phyloP scores from a whole-genome alignment of 2,113 vertebrate species.

The Tonatia bakeri region DNA sequence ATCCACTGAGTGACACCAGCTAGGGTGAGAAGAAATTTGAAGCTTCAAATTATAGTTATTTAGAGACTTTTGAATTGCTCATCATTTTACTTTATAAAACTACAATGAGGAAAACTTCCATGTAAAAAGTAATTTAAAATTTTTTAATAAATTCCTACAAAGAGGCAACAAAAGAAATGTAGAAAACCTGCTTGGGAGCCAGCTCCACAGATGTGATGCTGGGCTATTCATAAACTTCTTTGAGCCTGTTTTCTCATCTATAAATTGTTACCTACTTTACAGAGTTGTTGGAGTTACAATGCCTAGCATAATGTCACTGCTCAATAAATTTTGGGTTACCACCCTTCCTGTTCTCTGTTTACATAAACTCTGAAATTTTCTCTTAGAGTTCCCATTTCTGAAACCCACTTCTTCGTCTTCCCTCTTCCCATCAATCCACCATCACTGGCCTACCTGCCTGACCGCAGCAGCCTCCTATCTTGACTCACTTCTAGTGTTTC shows the following conservation, averaged over 20 bases:
- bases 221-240: not conserved
- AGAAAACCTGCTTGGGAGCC: not conserved
- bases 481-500: not conserved
- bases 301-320: not conserved
- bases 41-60: conserved; percentile 61
- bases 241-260: not conserved
- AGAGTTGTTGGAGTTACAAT: not conserved
- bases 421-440: not conserved
- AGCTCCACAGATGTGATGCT: not conserved
- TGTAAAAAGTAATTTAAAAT: not conserved
- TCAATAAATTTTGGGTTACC: not conserved
- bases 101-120: conserved; percentile 26
- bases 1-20: too few species aligned
- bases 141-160: not conserved
- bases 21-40: conserved; percentile 41
- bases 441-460: not conserved
- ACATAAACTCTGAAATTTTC: not conserved
- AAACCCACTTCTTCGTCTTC: not conserved
- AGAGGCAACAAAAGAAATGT: not conserved
- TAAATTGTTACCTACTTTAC: not conserved
- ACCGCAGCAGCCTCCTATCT: not conserved
- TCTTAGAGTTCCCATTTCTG: not conserved
- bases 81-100: conserved; percentile 55
- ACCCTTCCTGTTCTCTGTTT: not conserved
- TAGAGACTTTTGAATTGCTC: conserved; percentile 47